phyloP scores from a whole-genome alignment of 2,797 vertebrate genomes.

The Cephalopachus bancanus region DNA sequence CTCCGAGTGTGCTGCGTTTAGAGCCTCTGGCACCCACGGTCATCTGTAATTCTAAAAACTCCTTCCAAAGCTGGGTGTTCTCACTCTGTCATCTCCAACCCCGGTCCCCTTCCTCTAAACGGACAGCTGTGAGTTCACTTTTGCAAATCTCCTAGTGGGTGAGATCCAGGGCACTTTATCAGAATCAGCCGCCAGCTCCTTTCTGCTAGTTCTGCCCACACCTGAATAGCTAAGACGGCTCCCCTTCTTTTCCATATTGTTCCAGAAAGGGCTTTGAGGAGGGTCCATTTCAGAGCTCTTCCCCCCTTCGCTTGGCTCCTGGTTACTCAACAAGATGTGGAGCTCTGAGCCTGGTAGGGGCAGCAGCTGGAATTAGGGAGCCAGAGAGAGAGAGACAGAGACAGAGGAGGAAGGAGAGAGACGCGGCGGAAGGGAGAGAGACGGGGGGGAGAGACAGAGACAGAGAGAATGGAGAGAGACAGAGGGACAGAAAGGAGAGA shows the following conservation, averaged over 20 bases:
- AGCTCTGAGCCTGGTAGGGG: not conserved
- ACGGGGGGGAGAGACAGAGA: not conserved
- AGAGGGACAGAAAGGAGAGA: too few species aligned
- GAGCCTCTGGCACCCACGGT: not conserved
- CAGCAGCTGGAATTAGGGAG: not conserved
- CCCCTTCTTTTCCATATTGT: not conserved
- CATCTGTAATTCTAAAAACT: not conserved
- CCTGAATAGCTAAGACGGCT: not conserved
- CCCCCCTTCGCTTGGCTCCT: not conserved
- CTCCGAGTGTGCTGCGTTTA: not conserved
- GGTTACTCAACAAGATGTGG: not conserved
- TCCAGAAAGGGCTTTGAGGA: not conserved
- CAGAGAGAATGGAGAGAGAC: too few species aligned
- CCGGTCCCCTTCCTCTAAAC: not conserved
- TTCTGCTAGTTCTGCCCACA: not conserved
- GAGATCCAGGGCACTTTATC: not conserved
- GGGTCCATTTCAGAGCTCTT: not conserved
- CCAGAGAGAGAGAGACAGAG: not conserved
- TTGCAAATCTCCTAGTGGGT: not conserved
- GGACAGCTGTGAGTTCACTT: not conserved
- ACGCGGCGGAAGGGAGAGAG: not conserved
- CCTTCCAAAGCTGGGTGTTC: not conserved
- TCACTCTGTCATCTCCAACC: not conserved
- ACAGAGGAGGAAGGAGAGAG: not conserved
- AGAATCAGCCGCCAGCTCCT: not conserved